A percentile compares a stretch with the other conserved stretches of the same genome.
These are phyloP conservation scores for Drosophila neocordata DNA, from an alignment of 1,140 invertebrate species.

Conservation along the genomic window DNA sequence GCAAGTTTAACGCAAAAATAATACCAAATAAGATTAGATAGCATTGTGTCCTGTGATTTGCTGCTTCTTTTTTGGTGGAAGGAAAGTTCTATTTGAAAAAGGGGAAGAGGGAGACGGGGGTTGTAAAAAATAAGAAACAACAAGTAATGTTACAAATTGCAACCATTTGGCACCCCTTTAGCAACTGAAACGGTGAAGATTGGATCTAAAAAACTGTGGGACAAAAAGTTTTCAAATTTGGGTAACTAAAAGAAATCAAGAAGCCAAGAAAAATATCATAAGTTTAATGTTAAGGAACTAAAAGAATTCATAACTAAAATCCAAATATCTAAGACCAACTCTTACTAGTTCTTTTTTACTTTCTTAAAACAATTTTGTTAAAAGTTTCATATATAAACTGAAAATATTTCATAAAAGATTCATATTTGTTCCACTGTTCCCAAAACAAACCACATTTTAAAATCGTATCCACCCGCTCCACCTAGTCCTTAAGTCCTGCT, in stretches of 20 bases:
- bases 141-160: conserved; percentile 76
- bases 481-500: conserved; percentile 10
- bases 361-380: too few species aligned
- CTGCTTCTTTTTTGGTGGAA: background rate
- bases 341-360: too few species aligned
- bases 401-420: too few species aligned
- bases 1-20: conserved; percentile 78
- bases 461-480: conserved; percentile 45
- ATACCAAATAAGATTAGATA: conserved; percentile 81
- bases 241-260: background rate
- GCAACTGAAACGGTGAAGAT: conserved; percentile 32
- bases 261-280: too few species aligned
- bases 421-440: conserved; percentile 60
- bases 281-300: too few species aligned
- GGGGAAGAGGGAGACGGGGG: conserved; percentile 6
- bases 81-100: too few species aligned
- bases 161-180: conserved; percentile 75
- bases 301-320: too few species aligned
- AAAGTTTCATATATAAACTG: too few species aligned
- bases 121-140: conserved; percentile 41
- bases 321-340: too few species aligned
- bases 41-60: conserved; percentile 58
- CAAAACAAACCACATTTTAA: conserved; percentile 57
- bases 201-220: background rate
- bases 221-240: background rate